phyloP scores from a whole-genome alignment of 1,140 invertebrate species.

The Solenopsis fugax region DNA sequence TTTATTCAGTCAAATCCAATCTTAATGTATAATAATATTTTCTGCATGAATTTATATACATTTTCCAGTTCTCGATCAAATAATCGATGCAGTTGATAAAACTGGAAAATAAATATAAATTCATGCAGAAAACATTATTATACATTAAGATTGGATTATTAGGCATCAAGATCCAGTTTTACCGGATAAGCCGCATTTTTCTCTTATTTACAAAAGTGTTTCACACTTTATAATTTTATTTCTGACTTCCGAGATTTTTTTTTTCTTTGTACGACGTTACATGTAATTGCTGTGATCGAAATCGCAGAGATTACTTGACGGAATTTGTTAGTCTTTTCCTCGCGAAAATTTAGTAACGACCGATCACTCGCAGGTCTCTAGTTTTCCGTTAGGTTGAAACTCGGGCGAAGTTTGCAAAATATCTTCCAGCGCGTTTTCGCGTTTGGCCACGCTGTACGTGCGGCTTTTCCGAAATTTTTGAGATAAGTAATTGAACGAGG shows the following conservation, averaged over 20 bases:
- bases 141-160: too few species aligned
- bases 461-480: conserved; percentile 32
- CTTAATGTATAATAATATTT: too few species aligned
- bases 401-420: not conserved
- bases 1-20: too few species aligned
- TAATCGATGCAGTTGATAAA: too few species aligned
- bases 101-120: too few species aligned
- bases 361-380: not conserved
- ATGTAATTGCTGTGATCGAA: not conserved
- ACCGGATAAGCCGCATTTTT: too few species aligned
- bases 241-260: not conserved
- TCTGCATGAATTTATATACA: too few species aligned
- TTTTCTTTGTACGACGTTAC: too few species aligned
- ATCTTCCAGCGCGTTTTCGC: not conserved
- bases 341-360: conserved; percentile 3
- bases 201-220: not conserved
- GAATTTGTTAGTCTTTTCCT: not conserved
- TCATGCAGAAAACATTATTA: too few species aligned
- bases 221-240: not conserved
- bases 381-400: not conserved
- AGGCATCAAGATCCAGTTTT: too few species aligned
- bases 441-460: not conserved
- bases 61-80: too few species aligned
- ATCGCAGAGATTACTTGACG: not conserved
- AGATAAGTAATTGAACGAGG: conserved; percentile 42